phyloP scores from a whole-genome alignment of 2,888 invertebrate genomes.

The Aelia acuminata region DNA sequence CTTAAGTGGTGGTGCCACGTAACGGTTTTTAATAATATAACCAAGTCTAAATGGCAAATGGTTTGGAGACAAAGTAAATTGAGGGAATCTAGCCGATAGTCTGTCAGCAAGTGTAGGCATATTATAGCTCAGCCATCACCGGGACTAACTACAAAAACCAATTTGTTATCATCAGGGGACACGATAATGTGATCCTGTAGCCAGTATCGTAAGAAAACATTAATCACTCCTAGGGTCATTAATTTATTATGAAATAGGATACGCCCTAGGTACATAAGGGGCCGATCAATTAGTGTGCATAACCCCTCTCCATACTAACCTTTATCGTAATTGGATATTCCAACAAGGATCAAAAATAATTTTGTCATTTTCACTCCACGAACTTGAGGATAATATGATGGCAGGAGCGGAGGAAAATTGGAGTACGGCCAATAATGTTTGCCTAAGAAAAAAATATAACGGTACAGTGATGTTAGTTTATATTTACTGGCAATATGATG shows the following conservation, averaged over 20 bases:
- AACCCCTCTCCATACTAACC: not conserved
- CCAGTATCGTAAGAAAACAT: not conserved
- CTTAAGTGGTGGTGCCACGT: too few species aligned
- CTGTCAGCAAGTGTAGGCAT: not conserved
- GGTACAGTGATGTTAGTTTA: too few species aligned
- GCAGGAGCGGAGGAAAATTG: not conserved
- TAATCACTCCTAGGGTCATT: not conserved
- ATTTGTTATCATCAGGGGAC: not conserved
- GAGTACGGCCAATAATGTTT: not conserved
- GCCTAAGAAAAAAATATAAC: too few species aligned
- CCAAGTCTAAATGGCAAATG: too few species aligned
- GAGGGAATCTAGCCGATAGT: too few species aligned
- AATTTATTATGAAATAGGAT: constrained; percentile 21
- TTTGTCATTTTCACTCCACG: not conserved
- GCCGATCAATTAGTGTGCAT: not conserved
- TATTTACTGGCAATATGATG: too few species aligned
- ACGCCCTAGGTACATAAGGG: not conserved
- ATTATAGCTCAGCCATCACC: too few species aligned
- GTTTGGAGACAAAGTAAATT: too few species aligned
- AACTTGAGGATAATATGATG: not conserved
- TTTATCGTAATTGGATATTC: not conserved
- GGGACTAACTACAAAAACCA: too few species aligned
- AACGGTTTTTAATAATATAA: too few species aligned
- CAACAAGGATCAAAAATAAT: not conserved
- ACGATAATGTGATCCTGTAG: not conserved